Percentiles rank a stretch among this genome's conserved stretches.
phyloP scores from a whole-genome alignment of 2,888 invertebrate genomes.

The Ochlodes sylvanus region DNA sequence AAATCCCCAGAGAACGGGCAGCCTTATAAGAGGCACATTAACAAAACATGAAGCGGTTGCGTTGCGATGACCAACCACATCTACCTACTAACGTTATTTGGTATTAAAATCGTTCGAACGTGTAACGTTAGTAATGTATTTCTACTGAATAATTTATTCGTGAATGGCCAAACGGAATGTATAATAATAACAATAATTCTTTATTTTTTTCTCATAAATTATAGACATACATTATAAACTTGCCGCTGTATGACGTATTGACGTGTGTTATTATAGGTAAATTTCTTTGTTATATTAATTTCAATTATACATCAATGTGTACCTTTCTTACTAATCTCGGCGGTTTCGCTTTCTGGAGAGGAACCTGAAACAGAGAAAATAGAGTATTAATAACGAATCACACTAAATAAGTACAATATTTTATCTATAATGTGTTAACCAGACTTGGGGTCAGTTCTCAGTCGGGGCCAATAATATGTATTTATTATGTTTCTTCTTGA shows the following conservation, averaged over 20 bases:
- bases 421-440: too few species aligned
- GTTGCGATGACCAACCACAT: slow-evolving; percentile 58
- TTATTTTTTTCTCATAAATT: too few species aligned
- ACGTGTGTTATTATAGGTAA: too few species aligned
- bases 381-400: slow-evolving; percentile 39
- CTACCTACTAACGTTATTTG: slow-evolving; percentile 56
- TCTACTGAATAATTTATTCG: slow-evolving; percentile 45
- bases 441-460: too few species aligned
- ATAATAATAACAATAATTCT: too few species aligned
- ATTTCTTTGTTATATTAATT: too few species aligned
- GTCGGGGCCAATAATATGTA: too few species aligned
- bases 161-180: slow-evolving; percentile 46
- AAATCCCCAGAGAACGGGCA: slow-evolving; percentile 41
- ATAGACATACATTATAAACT: too few species aligned
- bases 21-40: slow-evolving; percentile 50
- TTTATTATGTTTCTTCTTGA: too few species aligned
- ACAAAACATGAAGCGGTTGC: slow-evolving; percentile 58
- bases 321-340: slow-evolving; percentile 79
- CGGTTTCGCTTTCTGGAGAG: slow-evolving; percentile 71
- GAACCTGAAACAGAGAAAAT: slow-evolving; percentile 67
- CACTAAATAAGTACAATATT: too few species aligned
- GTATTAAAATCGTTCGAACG: slow-evolving; percentile 60
- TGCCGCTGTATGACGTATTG: too few species aligned
- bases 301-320: too few species aligned
- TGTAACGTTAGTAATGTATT: slow-evolving; percentile 47